A percentile compares a stretch with the other conserved stretches of the same genome.
Conservation (phyloP, 1,140 invertebrate genomes). For the Branchinecta lynchi region DNA sequence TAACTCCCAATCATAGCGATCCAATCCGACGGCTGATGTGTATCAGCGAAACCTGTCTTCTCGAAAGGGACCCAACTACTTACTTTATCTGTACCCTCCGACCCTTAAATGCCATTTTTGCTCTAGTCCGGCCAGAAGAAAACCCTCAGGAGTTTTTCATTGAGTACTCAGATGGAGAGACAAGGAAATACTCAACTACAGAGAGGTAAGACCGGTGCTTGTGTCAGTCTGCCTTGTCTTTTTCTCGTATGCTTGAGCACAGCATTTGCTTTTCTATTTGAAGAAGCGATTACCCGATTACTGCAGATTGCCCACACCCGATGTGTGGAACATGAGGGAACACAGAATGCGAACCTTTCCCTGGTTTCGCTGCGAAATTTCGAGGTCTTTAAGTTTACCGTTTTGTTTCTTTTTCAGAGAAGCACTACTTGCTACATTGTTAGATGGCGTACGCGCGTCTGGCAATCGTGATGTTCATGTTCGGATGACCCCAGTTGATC, state of each 20-base stretch:
- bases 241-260: too few relatives aligned
- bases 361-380: too few relatives aligned
- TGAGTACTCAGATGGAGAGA: slow-evolving; percentile 83
- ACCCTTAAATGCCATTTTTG: slow-evolving; percentile 76
- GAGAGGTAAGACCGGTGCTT: slow-evolving; percentile 41
- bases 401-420: slow-evolving; percentile 46
- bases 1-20: slow-evolving; percentile 57
- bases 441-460: slow-evolving; percentile 89
- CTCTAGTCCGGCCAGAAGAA: slow-evolving; percentile 68
- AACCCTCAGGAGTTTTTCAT: slow-evolving; percentile 88
- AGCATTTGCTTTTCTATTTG: too few relatives aligned
- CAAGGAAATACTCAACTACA: slow-evolving; percentile 68
- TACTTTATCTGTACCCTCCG: slow-evolving; percentile 75
- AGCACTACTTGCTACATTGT: slow-evolving; percentile 76
- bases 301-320: too few relatives aligned
- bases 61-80: slow-evolving; percentile 90
- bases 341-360: too few relatives aligned
- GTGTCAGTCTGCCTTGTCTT: not conserved
- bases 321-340: too few relatives aligned
- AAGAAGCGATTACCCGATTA: too few relatives aligned
- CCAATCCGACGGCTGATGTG: slow-evolving; percentile 75
- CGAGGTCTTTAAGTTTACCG: not conserved
- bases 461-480: slow-evolving; percentile 97
- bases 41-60: slow-evolving; percentile 80
- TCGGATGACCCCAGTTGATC: slow-evolving; percentile 59